Base-by-base conservation (phyloP, 2,113 vertebrate species). In the Bambusicola thoracicus region DNA sequence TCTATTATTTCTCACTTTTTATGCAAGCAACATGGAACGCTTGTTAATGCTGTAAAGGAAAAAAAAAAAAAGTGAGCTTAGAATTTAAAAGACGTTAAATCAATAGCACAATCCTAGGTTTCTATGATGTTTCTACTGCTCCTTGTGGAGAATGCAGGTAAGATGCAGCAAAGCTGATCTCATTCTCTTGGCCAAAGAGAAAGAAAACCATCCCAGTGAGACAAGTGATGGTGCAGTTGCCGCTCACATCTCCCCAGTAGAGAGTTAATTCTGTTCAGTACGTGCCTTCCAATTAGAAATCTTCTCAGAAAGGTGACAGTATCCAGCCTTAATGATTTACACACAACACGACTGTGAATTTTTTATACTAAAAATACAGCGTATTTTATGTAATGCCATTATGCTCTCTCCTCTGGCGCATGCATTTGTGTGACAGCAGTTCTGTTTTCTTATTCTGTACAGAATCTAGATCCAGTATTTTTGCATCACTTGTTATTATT, bases 361-460 rank as follows among this genome's bases (percentile, higher is more conserved):
- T 25, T 32, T 40, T 90, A n/a, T 1, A 10, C 51, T 25, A 14
- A 43, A 53, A 72, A n/a, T 8, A 5, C 14, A 4, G 22, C 0
- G 5, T 59, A 11, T 3, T 16, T 7, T 8, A 9, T 30, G 19
- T 20, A 36, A 36, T 41, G 38, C 11, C 27, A 5, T 20, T 8
- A 10, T 6, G 5, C 41, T 36, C 46, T 6, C 17, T 8, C 34
- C 53, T 49, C 59, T 51, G 59, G 24, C 76, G 2, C 0, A 0
- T 2, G 44, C 51, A 5, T 30, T 13, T 34, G 12, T 22, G 58
- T n/a, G n/a, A 44, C 0, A 27, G 10, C 0, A 1, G 5, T 30
- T 58, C 61, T 53, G 3, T 15, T 32, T 8, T 3, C 29, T 66
- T 66, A 13, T 34, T 32, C 68, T 62, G 30, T 6, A 48, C 34